Evolutionary conservation across 2,113 vertebrate species (phyloP).

Genomic region (Cavia porcellus): DNA sequence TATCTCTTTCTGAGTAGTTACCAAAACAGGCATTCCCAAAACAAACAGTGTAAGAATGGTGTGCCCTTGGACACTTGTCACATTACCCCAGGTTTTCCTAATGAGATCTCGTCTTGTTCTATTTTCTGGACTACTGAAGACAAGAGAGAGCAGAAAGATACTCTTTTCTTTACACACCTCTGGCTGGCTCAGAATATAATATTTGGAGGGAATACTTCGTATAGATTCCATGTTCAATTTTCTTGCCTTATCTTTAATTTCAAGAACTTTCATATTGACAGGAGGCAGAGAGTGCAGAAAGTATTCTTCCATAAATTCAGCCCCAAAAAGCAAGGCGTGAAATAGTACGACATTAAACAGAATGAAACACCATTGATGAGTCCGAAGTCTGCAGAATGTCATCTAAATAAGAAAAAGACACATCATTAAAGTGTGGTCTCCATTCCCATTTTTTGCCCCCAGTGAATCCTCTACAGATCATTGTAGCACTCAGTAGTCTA

Average conservation of each 20-base stretch:
- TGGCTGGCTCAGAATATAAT: slow-evolving; percentile 83
- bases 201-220: slow-evolving; percentile 89
- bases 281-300: slow-evolving; percentile 92
- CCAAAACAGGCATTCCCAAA: slow-evolving; percentile 87
- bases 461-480: not conserved
- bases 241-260: slow-evolving; percentile 91
- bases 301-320: slow-evolving; percentile 95
- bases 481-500: not conserved
- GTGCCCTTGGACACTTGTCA: slow-evolving; percentile 85
- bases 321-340: slow-evolving; percentile 94
- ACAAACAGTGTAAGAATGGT: slow-evolving; percentile 89
- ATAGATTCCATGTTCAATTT: slow-evolving; percentile 88
- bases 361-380: slow-evolving; percentile 96
- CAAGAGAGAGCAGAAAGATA: slow-evolving; percentile 92
- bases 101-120: slow-evolving; percentile 88
- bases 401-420: slow-evolving; percentile 84
- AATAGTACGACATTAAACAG: slow-evolving; percentile 94
- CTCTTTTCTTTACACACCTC: slow-evolving; percentile 86
- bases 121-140: slow-evolving; percentile 91
- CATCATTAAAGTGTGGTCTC: not conserved
- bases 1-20: slow-evolving; percentile 85
- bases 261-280: slow-evolving; percentile 87
- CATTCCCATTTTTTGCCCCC: not conserved
- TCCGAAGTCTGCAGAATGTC: slow-evolving; percentile 91
- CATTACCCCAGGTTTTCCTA: slow-evolving; percentile 93